Evolutionary conservation across 2,888 invertebrate species (phyloP), one percentile per base, ranked within the genome.

Genomic region (Mythimna loreyi): DNA sequence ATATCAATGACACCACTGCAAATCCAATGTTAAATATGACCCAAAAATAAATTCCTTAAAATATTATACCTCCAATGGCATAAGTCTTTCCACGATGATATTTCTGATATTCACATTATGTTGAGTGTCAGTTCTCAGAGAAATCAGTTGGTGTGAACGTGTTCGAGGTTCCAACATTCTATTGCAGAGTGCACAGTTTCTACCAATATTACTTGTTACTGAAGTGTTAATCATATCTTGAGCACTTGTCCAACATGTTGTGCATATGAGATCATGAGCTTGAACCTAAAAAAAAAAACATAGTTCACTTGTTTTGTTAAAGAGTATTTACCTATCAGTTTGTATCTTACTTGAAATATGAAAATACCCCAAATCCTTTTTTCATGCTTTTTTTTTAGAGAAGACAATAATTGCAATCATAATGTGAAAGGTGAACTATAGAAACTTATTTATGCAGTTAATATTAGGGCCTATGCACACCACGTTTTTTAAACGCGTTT

Each of bases 91-190:
- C n/a, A 40, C 23, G 19, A 59, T 45, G 58, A 43, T 66, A 43
- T 66, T 59, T 66, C 50, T 65, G 25, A 65, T 49, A 40, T 55
- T 50, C n/a, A 66, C 43, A 52, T 59, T 40, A 52, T 59, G 66
- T 59, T 28, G 40, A 59, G 58, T 66, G 45, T 66, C 58, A 58
- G 59, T 59, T 43, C 52, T 67, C 33, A 67, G 25, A 36, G 53
- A 21, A 53, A 67, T 59, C n/a, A 59, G 23, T 67, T 67, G 59
- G 55, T 67, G 53, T 53, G 66, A 43, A 60, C 52, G 62, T 52
- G 3, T 5, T 16, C 59, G 59, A 47, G 43, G 59, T 67, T 30
- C 53, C 59, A 60, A 60, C n/a, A 3, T 66, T 53, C 40, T 53
- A 59, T 53, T 28, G 23, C 62, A 62, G 30, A 62, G 61, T 25